Percentiles rank a stretch among this genome's conserved stretches.
Conservation (phyloP, 2,888 invertebrate genomes). For the Mythimna albipuncta region DNA sequence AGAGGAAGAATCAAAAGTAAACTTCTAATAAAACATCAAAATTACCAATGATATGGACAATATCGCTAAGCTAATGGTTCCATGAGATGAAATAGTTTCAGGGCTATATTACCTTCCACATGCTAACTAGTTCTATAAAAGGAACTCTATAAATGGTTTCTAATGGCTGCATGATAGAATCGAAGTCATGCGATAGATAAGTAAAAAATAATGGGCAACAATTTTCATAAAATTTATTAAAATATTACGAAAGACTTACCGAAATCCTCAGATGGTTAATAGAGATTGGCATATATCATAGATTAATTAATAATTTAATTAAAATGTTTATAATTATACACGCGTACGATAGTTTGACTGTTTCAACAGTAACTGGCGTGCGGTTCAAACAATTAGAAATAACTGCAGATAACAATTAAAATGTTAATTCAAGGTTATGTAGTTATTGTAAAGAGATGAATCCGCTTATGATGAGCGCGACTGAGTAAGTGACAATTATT, state of each 20-base stretch:
- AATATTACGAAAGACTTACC: constrained; percentile 72
- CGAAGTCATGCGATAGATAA: constrained; percentile 76
- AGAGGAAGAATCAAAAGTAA: constrained; percentile 71
- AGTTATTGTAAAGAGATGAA: constrained; percentile 66
- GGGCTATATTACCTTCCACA: constrained; percentile 75
- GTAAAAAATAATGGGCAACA: constrained; percentile 54
- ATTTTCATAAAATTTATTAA: constrained; percentile 38
- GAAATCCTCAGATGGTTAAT: constrained; percentile 64
- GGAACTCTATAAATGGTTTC: constrained; percentile 62
- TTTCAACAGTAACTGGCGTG: constrained; percentile 70
- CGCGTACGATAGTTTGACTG: constrained; percentile 55
- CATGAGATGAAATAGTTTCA: constrained; percentile 72
- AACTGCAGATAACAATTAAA: constrained; percentile 75
- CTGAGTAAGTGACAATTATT: constrained; percentile 42
- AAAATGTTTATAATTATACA: constrained; percentile 38
- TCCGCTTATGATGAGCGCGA: constrained; percentile 51
- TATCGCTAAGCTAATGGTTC: constrained; percentile 73
- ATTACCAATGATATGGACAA: constrained; percentile 67
- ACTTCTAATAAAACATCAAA: constrained; percentile 70
- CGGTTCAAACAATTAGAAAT: constrained; percentile 69
- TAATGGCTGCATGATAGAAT: constrained; percentile 73
- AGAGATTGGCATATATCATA: constrained; percentile 52
- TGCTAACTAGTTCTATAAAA: constrained; percentile 71
- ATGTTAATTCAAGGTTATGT: constrained; percentile 77
- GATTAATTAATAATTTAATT: constrained; percentile 41